These are phyloP conservation scores for Tipula vernalis DNA, from an alignment of 2,888 invertebrate species.

Conservation along the genomic window DNA sequence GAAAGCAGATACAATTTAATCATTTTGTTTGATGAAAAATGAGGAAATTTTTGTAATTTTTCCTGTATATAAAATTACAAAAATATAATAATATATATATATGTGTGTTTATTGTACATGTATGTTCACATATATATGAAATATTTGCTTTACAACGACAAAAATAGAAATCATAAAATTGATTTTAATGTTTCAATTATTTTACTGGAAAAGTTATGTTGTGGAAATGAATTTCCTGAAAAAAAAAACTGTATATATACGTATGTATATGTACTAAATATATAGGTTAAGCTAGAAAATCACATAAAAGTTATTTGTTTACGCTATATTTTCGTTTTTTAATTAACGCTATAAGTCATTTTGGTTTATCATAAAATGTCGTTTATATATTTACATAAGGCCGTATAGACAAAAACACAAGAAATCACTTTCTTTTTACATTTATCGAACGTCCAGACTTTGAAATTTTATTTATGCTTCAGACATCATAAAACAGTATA, in stretches of 20 bases:
- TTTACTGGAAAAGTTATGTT: background rate
- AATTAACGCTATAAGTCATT: background rate
- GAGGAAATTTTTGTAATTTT: background rate
- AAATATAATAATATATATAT: background rate
- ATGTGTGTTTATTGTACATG: background rate
- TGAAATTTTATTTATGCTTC: background rate
- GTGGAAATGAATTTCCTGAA: background rate
- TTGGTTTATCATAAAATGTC: background rate
- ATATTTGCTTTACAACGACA: background rate
- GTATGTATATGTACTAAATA: background rate
- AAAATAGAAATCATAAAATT: background rate
- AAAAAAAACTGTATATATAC: background rate
- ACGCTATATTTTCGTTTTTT: background rate
- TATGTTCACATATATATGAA: background rate
- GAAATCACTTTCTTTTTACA: background rate
- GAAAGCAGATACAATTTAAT: background rate
- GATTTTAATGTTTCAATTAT: background rate
- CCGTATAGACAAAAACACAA: background rate
- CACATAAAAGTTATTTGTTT: background rate
- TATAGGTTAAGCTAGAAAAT: background rate
- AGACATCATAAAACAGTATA: background rate
- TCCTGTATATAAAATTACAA: background rate
- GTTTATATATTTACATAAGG: background rate
- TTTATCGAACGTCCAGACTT: background rate
- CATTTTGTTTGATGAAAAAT: background rate